Percentiles rank a stretch among this genome's conserved stretches.
Evolutionary conservation across 2,797 vertebrate genomes (phyloP).

Genomic region (Ctenopoma kingsleyae): DNA sequence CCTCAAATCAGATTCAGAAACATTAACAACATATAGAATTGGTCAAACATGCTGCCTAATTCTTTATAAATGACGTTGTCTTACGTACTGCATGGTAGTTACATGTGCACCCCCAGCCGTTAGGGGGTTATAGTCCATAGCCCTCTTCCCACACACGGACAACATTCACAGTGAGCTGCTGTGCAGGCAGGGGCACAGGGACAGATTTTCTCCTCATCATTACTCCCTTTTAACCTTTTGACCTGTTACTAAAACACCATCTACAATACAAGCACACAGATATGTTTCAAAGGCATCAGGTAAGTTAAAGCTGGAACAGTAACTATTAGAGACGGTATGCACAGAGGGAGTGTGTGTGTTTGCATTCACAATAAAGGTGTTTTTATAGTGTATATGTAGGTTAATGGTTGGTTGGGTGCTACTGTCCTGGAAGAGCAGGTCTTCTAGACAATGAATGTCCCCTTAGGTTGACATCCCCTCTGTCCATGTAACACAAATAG

Average conservation of each 20-base stretch:
- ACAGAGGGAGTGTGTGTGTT: conserved; percentile 1
- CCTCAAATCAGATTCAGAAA: background rate
- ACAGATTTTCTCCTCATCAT: conserved; percentile 28
- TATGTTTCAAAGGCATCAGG: conserved; percentile 26
- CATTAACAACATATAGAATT: background rate
- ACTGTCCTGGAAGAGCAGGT: conserved; percentile 26
- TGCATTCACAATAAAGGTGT: background rate
- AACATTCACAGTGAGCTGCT: conserved; percentile 1
- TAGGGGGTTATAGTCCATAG: no score
- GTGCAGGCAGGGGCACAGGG: background rate
- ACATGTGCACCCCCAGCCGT: background rate
- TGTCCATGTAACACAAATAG: conserved; percentile 37
- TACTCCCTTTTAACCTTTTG: conserved; percentile 33
- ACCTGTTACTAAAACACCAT: conserved; percentile 18
- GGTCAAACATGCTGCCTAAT: background rate
- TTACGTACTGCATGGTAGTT: background rate
- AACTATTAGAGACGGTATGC: background rate
- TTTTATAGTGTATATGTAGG: conserved; percentile 26
- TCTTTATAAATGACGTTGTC: background rate
- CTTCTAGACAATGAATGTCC: conserved; percentile 18
- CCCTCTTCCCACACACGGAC: background rate
- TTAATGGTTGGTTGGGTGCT: conserved; percentile 16
- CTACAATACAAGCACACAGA: conserved; percentile 13
- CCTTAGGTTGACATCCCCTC: conserved; percentile 29
- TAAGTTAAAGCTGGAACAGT: conserved; percentile 23